Conservation (phyloP, 2,888 invertebrate species). For the Lepetodrilus schrolli region DNA sequence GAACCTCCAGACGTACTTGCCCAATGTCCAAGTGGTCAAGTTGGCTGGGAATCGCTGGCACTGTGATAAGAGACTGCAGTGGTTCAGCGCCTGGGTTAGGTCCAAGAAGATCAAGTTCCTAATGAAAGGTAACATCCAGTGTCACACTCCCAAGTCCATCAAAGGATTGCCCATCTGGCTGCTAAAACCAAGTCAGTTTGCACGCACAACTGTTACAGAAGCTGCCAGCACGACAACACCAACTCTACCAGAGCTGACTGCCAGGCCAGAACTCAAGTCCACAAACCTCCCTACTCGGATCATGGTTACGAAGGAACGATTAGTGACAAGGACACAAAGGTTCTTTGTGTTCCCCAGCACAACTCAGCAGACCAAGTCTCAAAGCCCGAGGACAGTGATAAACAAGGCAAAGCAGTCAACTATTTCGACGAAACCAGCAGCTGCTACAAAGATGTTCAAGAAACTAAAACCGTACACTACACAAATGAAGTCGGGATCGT, state of each 20-base stretch:
- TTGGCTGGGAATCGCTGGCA: slow-evolving; percentile 86
- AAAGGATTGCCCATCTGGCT: slow-evolving; percentile 40
- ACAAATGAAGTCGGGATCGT: not conserved
- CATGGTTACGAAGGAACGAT: slow-evolving; percentile 2
- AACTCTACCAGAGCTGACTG: not conserved
- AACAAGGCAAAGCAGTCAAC: not conserved
- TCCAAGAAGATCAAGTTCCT: slow-evolving; percentile 43
- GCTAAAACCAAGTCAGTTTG: slow-evolving; percentile 2
- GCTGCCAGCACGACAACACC: not conserved
- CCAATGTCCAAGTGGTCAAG: slow-evolving; percentile 71
- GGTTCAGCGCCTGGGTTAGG: slow-evolving; percentile 80
- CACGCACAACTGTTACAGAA: slow-evolving; percentile 13
- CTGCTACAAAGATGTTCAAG: not conserved
- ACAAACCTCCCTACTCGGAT: not conserved
- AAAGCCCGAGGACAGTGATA: not conserved
- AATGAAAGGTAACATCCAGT: slow-evolving; percentile 42
- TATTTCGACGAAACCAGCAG: not conserved
- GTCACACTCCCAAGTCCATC: slow-evolving; percentile 45
- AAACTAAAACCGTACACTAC: not conserved
- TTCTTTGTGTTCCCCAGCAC: not conserved
- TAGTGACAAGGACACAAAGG: not conserved
- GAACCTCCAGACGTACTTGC: slow-evolving; percentile 41
- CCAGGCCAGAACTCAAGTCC: not conserved
- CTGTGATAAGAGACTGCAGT: slow-evolving; percentile 87
- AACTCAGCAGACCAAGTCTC: not conserved